Evolutionary conservation across 2,113 vertebrate genomes (phyloP), one percentile per base, ranked within the genome.

Genomic region (Camelus dromedarius): DNA sequence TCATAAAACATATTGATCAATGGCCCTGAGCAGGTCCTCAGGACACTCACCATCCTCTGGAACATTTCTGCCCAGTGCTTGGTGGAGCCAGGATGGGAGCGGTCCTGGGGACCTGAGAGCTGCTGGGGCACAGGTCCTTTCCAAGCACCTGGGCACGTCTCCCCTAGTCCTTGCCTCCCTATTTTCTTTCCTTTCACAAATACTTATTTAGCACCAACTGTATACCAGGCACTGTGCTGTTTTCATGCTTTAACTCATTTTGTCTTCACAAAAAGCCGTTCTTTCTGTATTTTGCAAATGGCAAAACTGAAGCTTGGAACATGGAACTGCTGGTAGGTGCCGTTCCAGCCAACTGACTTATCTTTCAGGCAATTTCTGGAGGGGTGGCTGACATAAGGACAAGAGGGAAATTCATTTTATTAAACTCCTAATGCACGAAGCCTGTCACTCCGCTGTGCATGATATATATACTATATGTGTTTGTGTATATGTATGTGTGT

Each of bases 1-100:
- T 97, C 98, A 88, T 98, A 98, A 98, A 97, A 96, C 92, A 97
- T 96, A 97, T 85, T 95, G 96, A 98, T 97, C 84, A 10, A 97
- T 94, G 93, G 88, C 92, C 92, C 87, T 48, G 66, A 92, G 92
- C 92, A 85, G 77, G 66, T 93, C 89, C 11, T 2, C 84, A 93
- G 95, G 97, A 97, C 95, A 90, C 48, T 90, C 75, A 16, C 82
- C 42, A 3, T 76, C 54, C 19, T 0, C 30, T 20, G 52, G 52
- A 50, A 96, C 58, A 12, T 69, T 75, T 54, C 58, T 76, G 54
- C 22, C 76, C 75, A 58, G n/a, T 48, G 42, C 8, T 10, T 56
- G 50, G 42, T 26, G 46, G 52, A 89, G 20, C 70, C 10, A 0
- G 19, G 11, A 52, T 32, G 28, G 76, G 80, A 87, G 38, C 8